Conservation (phyloP, 2,113 vertebrate genomes). For the Tragelaphus imberbis region DNA sequence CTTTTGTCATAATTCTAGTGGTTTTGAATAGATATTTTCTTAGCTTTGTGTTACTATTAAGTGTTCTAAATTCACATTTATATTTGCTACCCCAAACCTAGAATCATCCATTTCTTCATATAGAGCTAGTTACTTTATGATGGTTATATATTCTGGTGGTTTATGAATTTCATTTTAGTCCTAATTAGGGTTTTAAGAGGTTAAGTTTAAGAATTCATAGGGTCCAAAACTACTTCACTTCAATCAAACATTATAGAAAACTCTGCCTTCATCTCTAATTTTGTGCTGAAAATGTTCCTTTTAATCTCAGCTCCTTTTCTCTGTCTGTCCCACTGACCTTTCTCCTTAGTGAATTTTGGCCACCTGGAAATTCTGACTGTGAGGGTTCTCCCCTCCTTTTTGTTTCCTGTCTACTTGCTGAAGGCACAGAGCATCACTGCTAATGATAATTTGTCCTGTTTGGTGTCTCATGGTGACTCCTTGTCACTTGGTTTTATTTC, state of each 20-base stretch:
- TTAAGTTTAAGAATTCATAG: not conserved
- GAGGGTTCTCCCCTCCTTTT: rapidly evolving
- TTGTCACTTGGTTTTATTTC: not conserved
- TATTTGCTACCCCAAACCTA: not conserved
- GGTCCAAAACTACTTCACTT: not conserved
- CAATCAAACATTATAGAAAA: not conserved
- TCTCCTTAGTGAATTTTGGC: not conserved
- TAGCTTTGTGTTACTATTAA: not conserved
- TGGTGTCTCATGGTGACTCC: not conserved
- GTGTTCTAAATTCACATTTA: not conserved
- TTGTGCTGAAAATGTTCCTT: not conserved
- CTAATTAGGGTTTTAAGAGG: not conserved
- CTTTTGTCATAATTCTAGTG: not conserved
- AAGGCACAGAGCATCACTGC: not conserved
- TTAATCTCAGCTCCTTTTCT: not conserved
- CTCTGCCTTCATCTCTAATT: not conserved
- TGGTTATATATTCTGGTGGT: not conserved
- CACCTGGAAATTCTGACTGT: not conserved
- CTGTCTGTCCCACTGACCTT: not conserved
- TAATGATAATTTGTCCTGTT: not conserved
- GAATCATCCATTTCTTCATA: not conserved
- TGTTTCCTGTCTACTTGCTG: not conserved
- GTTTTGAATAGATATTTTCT: not conserved
- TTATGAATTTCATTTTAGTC: not conserved
- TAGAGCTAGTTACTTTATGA: not conserved